These are phyloP conservation scores for Ochropleura plecta DNA, from an alignment of 2,888 invertebrate species.

Conservation along the genomic window DNA sequence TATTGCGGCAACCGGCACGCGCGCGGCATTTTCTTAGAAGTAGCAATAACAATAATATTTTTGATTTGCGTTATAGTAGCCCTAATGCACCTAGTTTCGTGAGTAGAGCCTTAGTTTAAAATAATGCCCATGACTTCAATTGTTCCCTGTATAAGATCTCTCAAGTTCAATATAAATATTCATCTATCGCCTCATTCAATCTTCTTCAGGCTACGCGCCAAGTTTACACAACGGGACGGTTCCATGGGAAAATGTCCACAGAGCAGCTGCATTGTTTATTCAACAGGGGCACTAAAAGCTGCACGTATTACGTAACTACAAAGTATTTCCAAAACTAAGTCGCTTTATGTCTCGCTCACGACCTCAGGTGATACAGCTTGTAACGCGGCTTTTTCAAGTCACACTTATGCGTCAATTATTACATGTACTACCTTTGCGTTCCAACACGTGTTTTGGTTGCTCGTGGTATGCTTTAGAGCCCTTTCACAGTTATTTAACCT, in stretches of 20 bases:
- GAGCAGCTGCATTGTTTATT: constrained; percentile 29
- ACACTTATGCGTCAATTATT: not conserved
- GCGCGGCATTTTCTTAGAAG: too few relatives aligned
- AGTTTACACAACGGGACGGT: constrained; percentile 45
- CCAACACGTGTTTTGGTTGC: not conserved
- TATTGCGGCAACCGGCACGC: too few relatives aligned
- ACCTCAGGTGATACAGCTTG: not conserved
- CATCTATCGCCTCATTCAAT: constrained; percentile 26
- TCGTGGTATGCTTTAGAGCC: not conserved
- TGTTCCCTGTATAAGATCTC: constrained; percentile 1
- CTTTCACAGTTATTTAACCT: too few relatives aligned
- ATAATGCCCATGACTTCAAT: too few relatives aligned
- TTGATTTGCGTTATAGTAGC: too few relatives aligned
- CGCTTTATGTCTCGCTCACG: constrained; percentile 19
- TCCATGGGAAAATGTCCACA: constrained; percentile 31
- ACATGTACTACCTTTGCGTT: not conserved
- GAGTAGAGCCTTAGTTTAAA: too few relatives aligned
- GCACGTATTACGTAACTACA: constrained; percentile 43
- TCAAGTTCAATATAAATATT: constrained; percentile 53
- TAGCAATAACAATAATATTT: too few relatives aligned
- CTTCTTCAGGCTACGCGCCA: constrained; percentile 17
- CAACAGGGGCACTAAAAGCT: constrained; percentile 31
- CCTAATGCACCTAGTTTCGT: too few relatives aligned
- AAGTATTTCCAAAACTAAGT: constrained; percentile 55
- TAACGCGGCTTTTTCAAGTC: not conserved